Evolutionary conservation across 35 echinoderm and acorn worm species (phyloP), one percentile per base, ranked within the genome.

Genomic region (Eucidaris tribuloides): DNA sequence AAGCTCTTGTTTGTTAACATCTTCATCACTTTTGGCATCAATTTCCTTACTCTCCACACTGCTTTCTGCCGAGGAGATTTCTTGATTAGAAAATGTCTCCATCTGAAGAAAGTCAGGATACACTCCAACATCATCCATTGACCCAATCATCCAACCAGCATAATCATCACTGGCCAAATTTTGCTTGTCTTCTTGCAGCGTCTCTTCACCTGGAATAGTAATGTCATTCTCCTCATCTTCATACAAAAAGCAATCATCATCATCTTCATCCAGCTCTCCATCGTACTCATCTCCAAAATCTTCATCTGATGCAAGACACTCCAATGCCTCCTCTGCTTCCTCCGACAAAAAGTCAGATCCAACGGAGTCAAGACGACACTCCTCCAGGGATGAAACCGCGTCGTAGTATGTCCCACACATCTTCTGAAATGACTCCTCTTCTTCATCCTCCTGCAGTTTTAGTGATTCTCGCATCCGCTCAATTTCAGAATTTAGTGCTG

Each of bases 251-350:
- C 68, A 74, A 25, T 80, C 83, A 19, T 87, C 83, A 13, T 89
- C 79, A 58, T 9, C 81, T n/a, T n/a, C n/a, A 33, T 85, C 83
- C 1, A 76, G 60, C 23, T 91, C 89, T 72, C 39, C 89, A 34
- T 87, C 89, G 60, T 70, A 42, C 3, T 77, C 43, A 33, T 86
- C 71, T 33, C 17, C 49, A 24, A 71, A 14, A 23, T 92, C 83
- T 7, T 87, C 79, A 59, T 87, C 78, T 31, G 41, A 77, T 37
- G 43, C 24, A 9, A 89, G 61, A 52, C 78, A 63, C 34, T 89
- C 78, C 46, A 89, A 40, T 24, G 79, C 79, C 32, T 82, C 79
- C 49, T 89, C 79, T 41, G 66, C 86, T 18, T 62, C 86, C 62
- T 63, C 60, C 4, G 86, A 82, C 60, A 89, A 35, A 56, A 60